Evolutionary conservation across 2,113 vertebrate species (phyloP).

Genomic region (Noturus placidus): DNA sequence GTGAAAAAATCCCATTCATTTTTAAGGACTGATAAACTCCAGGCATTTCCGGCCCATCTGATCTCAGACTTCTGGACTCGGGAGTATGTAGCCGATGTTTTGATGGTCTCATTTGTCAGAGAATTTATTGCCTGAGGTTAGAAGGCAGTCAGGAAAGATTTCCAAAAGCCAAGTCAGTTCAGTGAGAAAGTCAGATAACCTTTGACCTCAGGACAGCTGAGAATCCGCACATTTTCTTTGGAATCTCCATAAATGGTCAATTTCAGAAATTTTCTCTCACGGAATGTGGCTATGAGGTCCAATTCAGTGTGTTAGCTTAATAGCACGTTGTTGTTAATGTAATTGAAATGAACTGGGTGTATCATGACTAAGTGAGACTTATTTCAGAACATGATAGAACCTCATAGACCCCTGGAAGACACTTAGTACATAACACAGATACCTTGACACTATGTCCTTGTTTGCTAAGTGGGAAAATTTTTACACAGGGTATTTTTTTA

Average conservation of each 20-base stretch:
- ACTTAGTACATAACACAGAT: not conserved
- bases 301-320: not conserved
- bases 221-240: not conserved
- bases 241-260: slow-evolving; percentile 3
- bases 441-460: not conserved
- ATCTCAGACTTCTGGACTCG: not conserved
- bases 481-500: not conserved
- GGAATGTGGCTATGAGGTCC: not conserved
- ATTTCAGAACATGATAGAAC: not conserved
- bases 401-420: not conserved
- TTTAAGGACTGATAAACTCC: not conserved
- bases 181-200: not conserved
- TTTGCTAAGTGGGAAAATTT: not conserved
- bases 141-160: not conserved
- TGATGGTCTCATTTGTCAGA: not conserved
- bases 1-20: not conserved
- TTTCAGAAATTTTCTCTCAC: not conserved
- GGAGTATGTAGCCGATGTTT: not conserved
- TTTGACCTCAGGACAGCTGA: not conserved
- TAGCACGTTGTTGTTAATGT: not conserved
- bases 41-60: not conserved
- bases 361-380: not conserved
- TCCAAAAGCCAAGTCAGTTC: too few relatives aligned
- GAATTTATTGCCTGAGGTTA: not conserved
- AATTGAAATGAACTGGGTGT: not conserved